phyloP scores from a whole-genome alignment of 2,888 invertebrate genomes.

The Netelia fuscicornis region DNA sequence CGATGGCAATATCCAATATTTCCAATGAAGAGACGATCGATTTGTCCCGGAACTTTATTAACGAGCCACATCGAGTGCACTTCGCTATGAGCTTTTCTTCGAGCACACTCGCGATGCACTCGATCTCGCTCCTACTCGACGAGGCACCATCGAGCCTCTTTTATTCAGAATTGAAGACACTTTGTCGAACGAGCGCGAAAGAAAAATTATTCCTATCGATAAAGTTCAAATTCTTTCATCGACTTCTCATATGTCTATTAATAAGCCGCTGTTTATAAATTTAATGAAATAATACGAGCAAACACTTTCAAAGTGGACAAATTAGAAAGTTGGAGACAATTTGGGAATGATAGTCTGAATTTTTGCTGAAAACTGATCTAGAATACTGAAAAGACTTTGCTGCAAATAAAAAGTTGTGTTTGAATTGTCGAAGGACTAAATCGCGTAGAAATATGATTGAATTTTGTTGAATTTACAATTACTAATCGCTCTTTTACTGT shows the following conservation, averaged over 20 bases:
- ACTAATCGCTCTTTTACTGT: too few relatives aligned
- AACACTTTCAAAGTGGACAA: neutral
- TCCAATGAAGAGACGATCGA: conserved; percentile 35
- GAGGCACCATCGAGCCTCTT: neutral
- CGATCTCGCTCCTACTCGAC: conserved; percentile 13
- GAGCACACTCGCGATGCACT: conserved; percentile 8
- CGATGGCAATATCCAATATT: conserved; percentile 29
- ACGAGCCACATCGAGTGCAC: conserved; percentile 50
- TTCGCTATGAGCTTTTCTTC: conserved; percentile 32
- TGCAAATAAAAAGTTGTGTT: neutral
- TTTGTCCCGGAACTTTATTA: conserved; percentile 42
- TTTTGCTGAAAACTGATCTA: too few relatives aligned
- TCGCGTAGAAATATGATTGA: neutral
- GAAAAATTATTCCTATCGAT: neutral
- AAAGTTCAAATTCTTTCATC: neutral
- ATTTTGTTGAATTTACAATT: too few relatives aligned
- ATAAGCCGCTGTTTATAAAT: neutral
- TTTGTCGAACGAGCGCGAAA: neutral
- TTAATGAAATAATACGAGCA: neutral
- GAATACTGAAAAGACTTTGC: neutral
- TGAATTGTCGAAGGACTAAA: neutral
- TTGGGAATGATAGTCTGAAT: neutral
- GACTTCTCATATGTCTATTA: neutral
- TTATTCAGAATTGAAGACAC: neutral
- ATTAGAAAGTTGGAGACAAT: neutral